Evolutionary conservation across 2,797 vertebrate genomes (phyloP), one percentile per base, ranked within the genome.

Genomic region (Bradypus variegatus): DNA sequence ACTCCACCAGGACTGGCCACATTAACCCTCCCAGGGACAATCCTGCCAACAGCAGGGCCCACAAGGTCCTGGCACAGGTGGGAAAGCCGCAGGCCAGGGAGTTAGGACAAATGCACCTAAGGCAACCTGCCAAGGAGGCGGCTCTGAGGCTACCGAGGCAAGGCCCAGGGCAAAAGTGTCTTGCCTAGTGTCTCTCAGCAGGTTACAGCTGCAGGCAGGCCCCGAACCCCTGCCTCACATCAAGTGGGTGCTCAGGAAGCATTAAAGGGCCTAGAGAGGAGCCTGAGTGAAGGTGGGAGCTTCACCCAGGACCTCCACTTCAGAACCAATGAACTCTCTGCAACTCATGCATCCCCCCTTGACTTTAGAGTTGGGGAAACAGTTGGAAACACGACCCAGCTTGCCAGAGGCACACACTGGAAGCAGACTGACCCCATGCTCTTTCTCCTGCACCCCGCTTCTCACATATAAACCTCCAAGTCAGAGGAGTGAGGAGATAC

Each of bases 161-260:
- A 41, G 77, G 36, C 58, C 48, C 19, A 4, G 25, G 27, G 41
- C 18, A 25, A 8, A 33, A 10, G 8, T 13, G 41, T 72, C 69
- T 77, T 27, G 64, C 38, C n/a, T 11, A 0, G 23, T 19, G 1
- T 25, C 16, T 76, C n/a, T 11, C 6, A 4, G 8, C 0, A 1
- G 58, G 16, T 64, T 11, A 21, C 0, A 33, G 82, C 79, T 81
- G 50, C 5, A 53, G 84, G 25, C 1, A 58, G 15, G 29, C 36
- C 58, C 19, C 23, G 29, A 31, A 8, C 23, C 60, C 65, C 45
- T 19, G 16, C 36, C 70, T 55, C 45, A 53, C 3, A 6, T 29
- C 73, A n/a, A 76, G 27, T 18, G 5, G 10, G 55, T 70, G 25
- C 67, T 70, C 3, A 15, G 60, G 31, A 64, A 72, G 14, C 9